phyloP scores from a whole-genome alignment of 2,888 invertebrate genomes.

The Hydraecia micacea region DNA sequence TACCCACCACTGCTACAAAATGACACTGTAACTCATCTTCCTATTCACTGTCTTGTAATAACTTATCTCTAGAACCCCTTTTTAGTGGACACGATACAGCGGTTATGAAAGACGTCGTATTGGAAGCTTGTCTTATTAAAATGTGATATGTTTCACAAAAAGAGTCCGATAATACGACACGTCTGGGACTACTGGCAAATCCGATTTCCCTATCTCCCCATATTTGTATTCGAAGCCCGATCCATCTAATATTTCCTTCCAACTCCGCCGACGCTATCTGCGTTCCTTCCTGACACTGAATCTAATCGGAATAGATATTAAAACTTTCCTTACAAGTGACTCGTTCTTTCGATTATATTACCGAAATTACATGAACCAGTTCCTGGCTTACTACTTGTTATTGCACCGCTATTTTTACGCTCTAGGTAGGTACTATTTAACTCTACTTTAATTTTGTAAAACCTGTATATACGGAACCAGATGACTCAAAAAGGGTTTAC shows the following conservation, averaged over 20 bases:
- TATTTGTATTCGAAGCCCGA: slow-evolving; percentile 90
- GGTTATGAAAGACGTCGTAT: slow-evolving; percentile 67
- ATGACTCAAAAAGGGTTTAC: slow-evolving; percentile 18
- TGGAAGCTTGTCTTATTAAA: slow-evolving; percentile 80
- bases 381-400: slow-evolving; percentile 43
- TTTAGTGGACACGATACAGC: slow-evolving; percentile 59
- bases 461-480: not conserved
- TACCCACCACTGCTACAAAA: not conserved
- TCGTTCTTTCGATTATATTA: slow-evolving; percentile 77
- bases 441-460: slow-evolving; percentile 13
- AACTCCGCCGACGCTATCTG: slow-evolving; percentile 87
- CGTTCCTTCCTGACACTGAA: slow-evolving; percentile 90
- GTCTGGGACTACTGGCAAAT: slow-evolving; percentile 88
- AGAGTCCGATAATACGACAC: slow-evolving; percentile 88
- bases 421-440: not conserved
- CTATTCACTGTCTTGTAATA: slow-evolving; percentile 21
- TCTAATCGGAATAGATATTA: slow-evolving; percentile 91
- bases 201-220: slow-evolving; percentile 89
- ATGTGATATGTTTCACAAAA: slow-evolving; percentile 85
- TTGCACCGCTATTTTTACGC: not conserved
- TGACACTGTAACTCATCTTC: slow-evolving; percentile 1
- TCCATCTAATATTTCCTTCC: slow-evolving; percentile 90
- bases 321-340: slow-evolving; percentile 87
- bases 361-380: slow-evolving; percentile 70
- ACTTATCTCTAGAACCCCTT: slow-evolving; percentile 38